phyloP scores from a whole-genome alignment of 2,113 vertebrate genomes.

The Rhea americana region DNA sequence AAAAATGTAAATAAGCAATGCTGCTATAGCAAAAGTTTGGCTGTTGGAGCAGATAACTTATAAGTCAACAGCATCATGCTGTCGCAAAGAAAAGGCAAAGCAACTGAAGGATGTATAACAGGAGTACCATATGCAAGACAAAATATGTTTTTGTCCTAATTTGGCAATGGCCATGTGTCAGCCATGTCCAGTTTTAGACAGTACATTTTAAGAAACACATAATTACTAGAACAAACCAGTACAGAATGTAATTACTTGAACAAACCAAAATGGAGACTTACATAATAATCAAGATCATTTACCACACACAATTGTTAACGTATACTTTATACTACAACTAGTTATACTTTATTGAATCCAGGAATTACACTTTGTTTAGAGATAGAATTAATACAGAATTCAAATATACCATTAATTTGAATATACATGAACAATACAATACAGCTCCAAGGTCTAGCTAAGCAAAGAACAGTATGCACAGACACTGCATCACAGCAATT shows the following conservation, averaged over 20 bases:
- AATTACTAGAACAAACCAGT: neutral
- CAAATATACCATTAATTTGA: neutral
- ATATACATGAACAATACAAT: neutral
- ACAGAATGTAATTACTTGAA: neutral
- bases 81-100: neutral
- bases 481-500: neutral
- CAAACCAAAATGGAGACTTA: neutral
- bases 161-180: neutral
- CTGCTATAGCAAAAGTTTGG: neutral
- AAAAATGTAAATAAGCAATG: neutral
- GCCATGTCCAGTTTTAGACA: neutral
- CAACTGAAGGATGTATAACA: neutral
- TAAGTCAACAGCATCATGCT: neutral
- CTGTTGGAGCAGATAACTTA: neutral
- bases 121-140: neutral
- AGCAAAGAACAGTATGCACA: neutral
- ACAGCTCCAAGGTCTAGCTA: neutral
- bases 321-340: neutral
- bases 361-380: neutral
- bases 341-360: neutral
- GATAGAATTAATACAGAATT: neutral
- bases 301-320: neutral
- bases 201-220: neutral
- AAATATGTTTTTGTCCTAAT: slow-evolving; percentile 39
- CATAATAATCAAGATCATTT: neutral